phyloP scores from a whole-genome alignment of 1,140 invertebrate species.

The Asbolus verrucosus region DNA sequence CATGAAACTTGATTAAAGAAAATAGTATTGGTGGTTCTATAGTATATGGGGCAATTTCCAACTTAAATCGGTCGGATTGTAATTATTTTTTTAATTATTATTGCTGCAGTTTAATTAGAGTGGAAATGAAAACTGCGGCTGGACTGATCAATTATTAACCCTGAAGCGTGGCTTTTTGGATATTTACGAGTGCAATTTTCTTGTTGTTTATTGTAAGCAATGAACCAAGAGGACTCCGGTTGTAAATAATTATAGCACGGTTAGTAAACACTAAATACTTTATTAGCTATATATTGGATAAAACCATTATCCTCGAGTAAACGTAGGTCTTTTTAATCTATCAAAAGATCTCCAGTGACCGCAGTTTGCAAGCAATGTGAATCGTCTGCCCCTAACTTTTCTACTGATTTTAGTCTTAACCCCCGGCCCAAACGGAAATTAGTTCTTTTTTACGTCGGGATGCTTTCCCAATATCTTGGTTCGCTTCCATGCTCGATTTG shows the following conservation, averaged over 20 bases:
- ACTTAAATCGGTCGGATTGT: background rate
- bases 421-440: slow-evolving; percentile 55
- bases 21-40: slow-evolving; percentile 1
- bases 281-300: slow-evolving; percentile 35
- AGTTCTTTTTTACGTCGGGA: slow-evolving; percentile 56
- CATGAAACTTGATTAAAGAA: slow-evolving; percentile 25
- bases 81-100: slow-evolving; percentile 35
- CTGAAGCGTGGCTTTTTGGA: slow-evolving; percentile 23
- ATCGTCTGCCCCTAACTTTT: slow-evolving; percentile 51
- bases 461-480: slow-evolving; percentile 56
- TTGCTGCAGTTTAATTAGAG: slow-evolving; percentile 8
- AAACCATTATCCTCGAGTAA: slow-evolving; percentile 42
- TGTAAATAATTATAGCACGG: slow-evolving; percentile 30
- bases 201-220: slow-evolving; percentile 34
- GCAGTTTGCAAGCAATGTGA: slow-evolving; percentile 46
- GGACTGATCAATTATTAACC: slow-evolving; percentile 30
- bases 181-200: slow-evolving; percentile 29
- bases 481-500: slow-evolving; percentile 55
- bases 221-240: slow-evolving; percentile 15
- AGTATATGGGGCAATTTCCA: slow-evolving; percentile 7
- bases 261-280: slow-evolving; percentile 43
- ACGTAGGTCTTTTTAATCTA: slow-evolving; percentile 51
- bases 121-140: background rate
- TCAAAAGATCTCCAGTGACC: slow-evolving; percentile 53
- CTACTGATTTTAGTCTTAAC: slow-evolving; percentile 52